A percentile compares a stretch with the other conserved stretches of the same genome.
Evolutionary conservation across 2,113 vertebrate species (phyloP).

Genomic region (Paralichthys olivaceus): DNA sequence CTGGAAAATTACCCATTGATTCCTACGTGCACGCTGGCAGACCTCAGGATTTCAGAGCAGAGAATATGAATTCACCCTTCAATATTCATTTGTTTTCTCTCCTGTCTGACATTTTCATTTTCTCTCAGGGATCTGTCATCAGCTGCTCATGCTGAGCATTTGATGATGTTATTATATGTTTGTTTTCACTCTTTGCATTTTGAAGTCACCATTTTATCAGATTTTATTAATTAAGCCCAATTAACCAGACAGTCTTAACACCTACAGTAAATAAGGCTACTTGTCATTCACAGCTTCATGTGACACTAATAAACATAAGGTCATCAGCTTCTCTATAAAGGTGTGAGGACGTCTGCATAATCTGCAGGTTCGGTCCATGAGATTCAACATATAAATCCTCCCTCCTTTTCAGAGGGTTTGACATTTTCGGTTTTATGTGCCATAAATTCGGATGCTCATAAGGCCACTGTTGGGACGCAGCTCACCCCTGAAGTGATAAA

Average conservation of each 20-base stretch:
- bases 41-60: constrained; percentile 22
- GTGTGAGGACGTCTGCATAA: not conserved
- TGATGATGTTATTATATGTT: not conserved
- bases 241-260: not conserved
- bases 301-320: not conserved
- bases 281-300: not conserved
- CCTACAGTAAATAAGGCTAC: not conserved
- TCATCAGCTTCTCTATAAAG: not conserved
- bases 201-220: not conserved
- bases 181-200: not conserved
- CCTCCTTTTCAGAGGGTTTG: not conserved
- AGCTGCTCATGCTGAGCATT: not conserved
- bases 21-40: constrained; percentile 21
- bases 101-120: constrained; percentile 28
- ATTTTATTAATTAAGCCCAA: not conserved
- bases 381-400: not conserved
- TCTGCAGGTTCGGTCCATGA: not conserved
- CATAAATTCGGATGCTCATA: not conserved
- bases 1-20: constrained; percentile 60
- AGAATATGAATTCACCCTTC: constrained; percentile 38
- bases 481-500: not conserved
- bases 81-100: constrained; percentile 41
- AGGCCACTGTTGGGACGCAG: not conserved
- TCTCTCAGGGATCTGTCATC: not conserved
- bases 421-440: not conserved